Evolutionary conservation across 2,113 vertebrate species (phyloP).

Genomic region (Cichladusa arquata): DNA sequence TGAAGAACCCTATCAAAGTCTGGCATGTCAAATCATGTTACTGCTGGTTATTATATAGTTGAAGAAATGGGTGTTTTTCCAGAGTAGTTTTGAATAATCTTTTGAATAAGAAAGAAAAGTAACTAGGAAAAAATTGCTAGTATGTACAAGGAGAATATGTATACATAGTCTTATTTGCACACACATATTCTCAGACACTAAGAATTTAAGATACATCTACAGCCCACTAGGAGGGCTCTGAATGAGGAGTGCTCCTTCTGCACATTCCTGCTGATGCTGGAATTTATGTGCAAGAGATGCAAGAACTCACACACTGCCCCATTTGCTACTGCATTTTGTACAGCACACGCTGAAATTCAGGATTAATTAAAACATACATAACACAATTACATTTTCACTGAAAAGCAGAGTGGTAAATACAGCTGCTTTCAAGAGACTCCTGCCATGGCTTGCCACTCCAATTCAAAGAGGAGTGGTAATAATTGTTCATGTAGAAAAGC

Average conservation of each 20-base stretch:
- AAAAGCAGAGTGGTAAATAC: slow-evolving; percentile 25
- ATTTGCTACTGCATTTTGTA: background rate
- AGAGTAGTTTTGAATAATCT: background rate
- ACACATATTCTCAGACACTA: background rate
- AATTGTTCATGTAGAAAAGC: slow-evolving; percentile 75
- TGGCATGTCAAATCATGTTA: background rate
- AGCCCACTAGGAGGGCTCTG: background rate
- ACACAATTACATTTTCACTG: background rate
- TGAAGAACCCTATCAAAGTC: background rate
- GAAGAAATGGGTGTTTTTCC: background rate
- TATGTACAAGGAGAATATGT: background rate
- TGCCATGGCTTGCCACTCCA: slow-evolving; percentile 73
- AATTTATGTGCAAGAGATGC: background rate
- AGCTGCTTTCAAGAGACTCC: slow-evolving; percentile 48
- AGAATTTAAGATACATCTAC: background rate
- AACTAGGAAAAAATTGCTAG: background rate
- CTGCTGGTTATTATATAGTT: background rate
- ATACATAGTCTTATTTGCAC: background rate
- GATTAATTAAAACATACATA: background rate
- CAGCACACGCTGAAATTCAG: accelerated
- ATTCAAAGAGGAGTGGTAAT: slow-evolving; percentile 62
- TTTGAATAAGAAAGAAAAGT: background rate
- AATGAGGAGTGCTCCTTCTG: background rate
- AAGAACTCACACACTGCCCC: background rate
- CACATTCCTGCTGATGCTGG: background rate